phyloP scores from a whole-genome alignment of 2,888 invertebrate species.

The Cephalotes varians region DNA sequence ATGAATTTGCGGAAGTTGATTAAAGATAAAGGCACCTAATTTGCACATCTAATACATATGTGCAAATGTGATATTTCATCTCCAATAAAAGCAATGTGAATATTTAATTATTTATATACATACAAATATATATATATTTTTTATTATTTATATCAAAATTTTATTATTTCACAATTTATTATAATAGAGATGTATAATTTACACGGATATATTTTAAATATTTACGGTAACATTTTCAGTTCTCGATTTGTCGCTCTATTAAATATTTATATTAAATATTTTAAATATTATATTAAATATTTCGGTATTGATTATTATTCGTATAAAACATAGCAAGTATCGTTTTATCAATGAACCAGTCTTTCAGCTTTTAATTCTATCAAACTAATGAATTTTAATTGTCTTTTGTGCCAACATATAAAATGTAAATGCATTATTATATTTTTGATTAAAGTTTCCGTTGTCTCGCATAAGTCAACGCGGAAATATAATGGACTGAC shows the following conservation, averaged over 20 bases:
- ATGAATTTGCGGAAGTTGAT: no score
- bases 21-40: no score
- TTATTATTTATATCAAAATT: neutral
- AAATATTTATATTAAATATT: no score
- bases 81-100: neutral
- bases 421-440: neutral
- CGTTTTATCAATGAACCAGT: neutral
- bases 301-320: neutral
- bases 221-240: no score
- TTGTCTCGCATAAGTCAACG: constrained; percentile 5
- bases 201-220: neutral
- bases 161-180: constrained; percentile 9
- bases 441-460: constrained; percentile 3
- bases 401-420: neutral
- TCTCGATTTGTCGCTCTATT: no score
- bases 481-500: constrained; percentile 23
- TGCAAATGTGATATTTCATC: constrained; percentile 6
- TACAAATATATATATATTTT: no score
- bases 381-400: constrained; percentile 21
- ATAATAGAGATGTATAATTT: neutral
- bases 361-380: neutral
- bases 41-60: no score
- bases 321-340: neutral
- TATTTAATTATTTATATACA: no score
- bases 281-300: no score